A percentile compares a stretch with the other conserved stretches of the same genome.
Evolutionary conservation across 2,888 invertebrate species (phyloP).

Genomic region (Asteroscopus sphinx): DNA sequence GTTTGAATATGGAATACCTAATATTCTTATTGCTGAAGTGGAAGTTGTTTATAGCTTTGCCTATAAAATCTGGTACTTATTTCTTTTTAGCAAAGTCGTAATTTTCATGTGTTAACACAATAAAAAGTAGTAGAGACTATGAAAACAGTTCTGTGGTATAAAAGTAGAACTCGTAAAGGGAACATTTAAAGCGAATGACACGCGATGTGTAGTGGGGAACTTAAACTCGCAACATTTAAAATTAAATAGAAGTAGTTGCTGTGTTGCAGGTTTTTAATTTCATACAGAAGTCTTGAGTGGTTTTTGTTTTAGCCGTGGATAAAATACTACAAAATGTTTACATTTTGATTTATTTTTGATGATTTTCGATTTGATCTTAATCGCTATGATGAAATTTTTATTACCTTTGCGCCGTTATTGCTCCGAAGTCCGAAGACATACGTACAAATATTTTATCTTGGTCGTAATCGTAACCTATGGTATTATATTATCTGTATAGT

Average conservation of each 20-base stretch:
- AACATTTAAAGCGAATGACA: slow-evolving; percentile 52
- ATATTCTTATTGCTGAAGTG: slow-evolving; percentile 37
- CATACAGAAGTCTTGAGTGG: slow-evolving; percentile 16
- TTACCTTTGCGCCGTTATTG: too few relatives aligned
- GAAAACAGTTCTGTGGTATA: slow-evolving; percentile 56
- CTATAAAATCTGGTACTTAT: slow-evolving; percentile 46
- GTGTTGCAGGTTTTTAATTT: slow-evolving; percentile 30
- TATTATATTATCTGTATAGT: too few relatives aligned
- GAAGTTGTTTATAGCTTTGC: slow-evolving; percentile 50
- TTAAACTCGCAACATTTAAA: slow-evolving; percentile 44
- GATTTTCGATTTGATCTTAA: background rate
- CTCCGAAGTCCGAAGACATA: too few relatives aligned
- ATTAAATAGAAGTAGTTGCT: slow-evolving; percentile 31
- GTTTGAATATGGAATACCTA: slow-evolving; percentile 38
- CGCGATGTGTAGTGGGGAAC: slow-evolving; percentile 42
- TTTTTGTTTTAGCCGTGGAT: slow-evolving; percentile 10
- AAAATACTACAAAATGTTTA: background rate
- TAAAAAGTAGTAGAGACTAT: slow-evolving; percentile 56
- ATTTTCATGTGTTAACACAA: slow-evolving; percentile 60
- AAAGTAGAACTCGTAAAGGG: slow-evolving; percentile 57
- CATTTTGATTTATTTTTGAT: background rate
- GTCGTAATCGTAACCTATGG: too few relatives aligned
- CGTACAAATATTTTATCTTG: too few relatives aligned
- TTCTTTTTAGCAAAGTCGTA: slow-evolving; percentile 47
- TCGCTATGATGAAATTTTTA: background rate